Percentiles rank a stretch among this genome's conserved stretches.
These are phyloP conservation scores for Opisthocomus hoazin DNA, from an alignment of 2,113 vertebrate species.

Conservation along the genomic window DNA sequence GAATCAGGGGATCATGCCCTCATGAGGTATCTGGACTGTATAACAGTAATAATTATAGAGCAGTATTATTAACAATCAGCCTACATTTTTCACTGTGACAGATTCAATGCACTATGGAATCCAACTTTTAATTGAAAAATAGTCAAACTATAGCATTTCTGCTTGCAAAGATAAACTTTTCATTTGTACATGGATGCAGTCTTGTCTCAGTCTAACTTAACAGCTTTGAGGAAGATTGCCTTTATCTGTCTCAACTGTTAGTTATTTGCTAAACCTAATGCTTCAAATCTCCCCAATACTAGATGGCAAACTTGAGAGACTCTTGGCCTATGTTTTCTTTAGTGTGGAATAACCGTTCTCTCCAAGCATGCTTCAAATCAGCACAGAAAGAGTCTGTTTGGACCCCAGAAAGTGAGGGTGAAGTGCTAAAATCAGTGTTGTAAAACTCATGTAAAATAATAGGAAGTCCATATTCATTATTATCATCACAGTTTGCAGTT, in stretches of 20 bases:
- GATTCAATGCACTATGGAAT: conserved; percentile 44
- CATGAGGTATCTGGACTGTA: conserved; percentile 49
- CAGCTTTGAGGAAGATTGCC: conserved; percentile 49
- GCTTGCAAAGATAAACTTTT: conserved; percentile 54
- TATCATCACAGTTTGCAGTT: neutral
- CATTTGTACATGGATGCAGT: conserved; percentile 5
- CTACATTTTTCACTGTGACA: conserved; percentile 58
- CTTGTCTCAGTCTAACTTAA: conserved; percentile 24
- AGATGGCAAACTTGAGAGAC: neutral
- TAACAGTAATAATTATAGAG: conserved; percentile 53
- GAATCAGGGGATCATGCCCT: conserved; percentile 22
- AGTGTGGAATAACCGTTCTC: neutral
- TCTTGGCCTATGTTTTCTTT: neutral
- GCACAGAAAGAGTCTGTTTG: neutral
- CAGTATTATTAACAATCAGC: conserved; percentile 37
- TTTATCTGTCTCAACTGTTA: conserved; percentile 20
- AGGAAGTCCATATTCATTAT: neutral
- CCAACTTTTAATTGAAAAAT: conserved; percentile 62
- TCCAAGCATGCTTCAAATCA: neutral
- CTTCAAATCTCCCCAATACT: neutral
- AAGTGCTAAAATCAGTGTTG: neutral
- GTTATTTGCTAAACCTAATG: conserved; percentile 14
- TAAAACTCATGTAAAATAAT: neutral
- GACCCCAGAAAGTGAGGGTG: neutral
- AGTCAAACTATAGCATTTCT: conserved; percentile 27